Percentiles rank a stretch among this genome's conserved stretches.
These are phyloP conservation scores for Arctia plantaginis DNA, from an alignment of 2,888 invertebrate species.

Conservation along the genomic window DNA sequence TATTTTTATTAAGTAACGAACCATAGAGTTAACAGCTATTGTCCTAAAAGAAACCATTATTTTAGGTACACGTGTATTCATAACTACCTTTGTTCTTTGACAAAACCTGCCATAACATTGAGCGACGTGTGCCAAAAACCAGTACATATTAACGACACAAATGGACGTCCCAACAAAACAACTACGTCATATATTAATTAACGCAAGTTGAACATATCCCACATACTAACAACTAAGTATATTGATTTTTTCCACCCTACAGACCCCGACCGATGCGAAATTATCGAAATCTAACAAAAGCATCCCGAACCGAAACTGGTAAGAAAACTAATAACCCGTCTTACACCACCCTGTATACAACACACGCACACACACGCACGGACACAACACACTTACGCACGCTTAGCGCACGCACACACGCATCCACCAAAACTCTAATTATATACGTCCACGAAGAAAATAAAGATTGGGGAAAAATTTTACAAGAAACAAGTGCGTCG, in stretches of 20 bases:
- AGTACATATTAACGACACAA: constrained; percentile 2
- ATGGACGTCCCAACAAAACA: constrained; percentile 26
- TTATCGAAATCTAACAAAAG: constrained; percentile 87
- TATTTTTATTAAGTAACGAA: not conserved
- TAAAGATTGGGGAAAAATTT: constrained; percentile 87
- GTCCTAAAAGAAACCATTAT: not conserved
- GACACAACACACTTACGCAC: constrained; percentile 52
- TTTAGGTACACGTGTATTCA: not conserved
- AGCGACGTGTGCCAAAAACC: constrained; percentile 2
- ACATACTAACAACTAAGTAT: constrained; percentile 54
- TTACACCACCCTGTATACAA: constrained; percentile 67
- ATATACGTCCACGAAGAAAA: constrained; percentile 86
- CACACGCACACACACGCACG: constrained; percentile 44
- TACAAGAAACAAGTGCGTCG: constrained; percentile 85
- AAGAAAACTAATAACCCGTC: constrained; percentile 86
- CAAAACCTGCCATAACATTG: constrained; percentile 5
- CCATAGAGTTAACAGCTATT: not conserved
- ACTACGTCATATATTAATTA: constrained; percentile 54
- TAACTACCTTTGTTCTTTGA: not conserved
- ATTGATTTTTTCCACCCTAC: constrained; percentile 71
- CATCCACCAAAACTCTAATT: constrained; percentile 74
- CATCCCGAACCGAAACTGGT: constrained; percentile 78
- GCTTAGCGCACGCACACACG: constrained; percentile 53
- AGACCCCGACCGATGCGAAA: constrained; percentile 76
- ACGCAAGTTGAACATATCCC: constrained; percentile 52